Conservation (phyloP, 2,888 invertebrate species). For the Hypercompe scribonia region DNA sequence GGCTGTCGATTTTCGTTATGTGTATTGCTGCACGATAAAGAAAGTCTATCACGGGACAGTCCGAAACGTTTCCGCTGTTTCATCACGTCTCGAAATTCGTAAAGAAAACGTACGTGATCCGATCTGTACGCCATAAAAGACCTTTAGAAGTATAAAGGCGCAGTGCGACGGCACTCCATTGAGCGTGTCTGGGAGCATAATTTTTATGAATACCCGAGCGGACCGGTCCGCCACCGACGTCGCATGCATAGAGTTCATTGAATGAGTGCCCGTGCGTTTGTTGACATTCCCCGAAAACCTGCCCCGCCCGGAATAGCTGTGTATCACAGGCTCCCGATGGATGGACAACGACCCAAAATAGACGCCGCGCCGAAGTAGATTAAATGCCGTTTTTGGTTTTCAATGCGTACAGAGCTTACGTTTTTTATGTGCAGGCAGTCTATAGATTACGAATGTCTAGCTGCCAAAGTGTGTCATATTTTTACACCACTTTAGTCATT, state of each 20-base stretch:
- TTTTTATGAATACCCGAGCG: conserved; percentile 82
- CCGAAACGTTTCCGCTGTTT: conserved; percentile 60
- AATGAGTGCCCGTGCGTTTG: conserved; percentile 84
- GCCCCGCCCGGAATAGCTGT: conserved; percentile 83
- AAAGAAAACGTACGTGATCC: conserved; percentile 69
- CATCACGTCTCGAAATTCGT: conserved; percentile 65
- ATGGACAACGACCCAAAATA: conserved; percentile 82
- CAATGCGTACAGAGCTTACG: conserved; percentile 64
- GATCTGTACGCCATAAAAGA: conserved; percentile 64
- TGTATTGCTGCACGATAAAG: conserved; percentile 62
- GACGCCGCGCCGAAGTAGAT: conserved; percentile 72
- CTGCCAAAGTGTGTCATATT: conserved; percentile 51
- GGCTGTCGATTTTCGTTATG: conserved; percentile 59
- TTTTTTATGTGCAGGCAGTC: conserved; percentile 64
- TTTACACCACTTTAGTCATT: conserved; percentile 26
- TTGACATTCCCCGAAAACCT: conserved; percentile 87
- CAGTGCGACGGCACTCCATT: conserved; percentile 69
- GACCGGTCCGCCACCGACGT: conserved; percentile 81
- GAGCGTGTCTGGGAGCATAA: conserved; percentile 78
- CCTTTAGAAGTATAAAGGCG: conserved; percentile 58
- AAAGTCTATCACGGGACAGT: conserved; percentile 58
- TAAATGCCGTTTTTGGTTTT: conserved; percentile 77
- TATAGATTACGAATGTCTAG: conserved; percentile 51
- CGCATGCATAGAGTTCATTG: conserved; percentile 82
- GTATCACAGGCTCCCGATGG: conserved; percentile 74